Evolutionary conservation across 2,113 vertebrate species (phyloP), one percentile per base, ranked within the genome.

Genomic region (Dromaius novaehollandiae): DNA sequence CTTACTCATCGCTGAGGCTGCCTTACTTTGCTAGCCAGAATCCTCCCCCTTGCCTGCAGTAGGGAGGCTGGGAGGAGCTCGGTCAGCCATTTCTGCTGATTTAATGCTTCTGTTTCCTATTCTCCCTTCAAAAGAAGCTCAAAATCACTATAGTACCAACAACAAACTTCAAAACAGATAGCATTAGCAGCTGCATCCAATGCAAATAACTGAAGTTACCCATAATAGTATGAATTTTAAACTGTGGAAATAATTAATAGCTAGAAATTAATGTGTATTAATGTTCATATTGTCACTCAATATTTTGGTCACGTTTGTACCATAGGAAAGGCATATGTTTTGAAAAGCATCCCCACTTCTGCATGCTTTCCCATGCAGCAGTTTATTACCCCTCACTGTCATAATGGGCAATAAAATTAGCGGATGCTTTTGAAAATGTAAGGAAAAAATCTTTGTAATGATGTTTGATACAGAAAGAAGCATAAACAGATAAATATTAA

Each of bases 261-360:
- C 2, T 38, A 70, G 13, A 81, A 85, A 88, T 70, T 70, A 61
- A n/a, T 46, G 4, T 82, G 6, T 58, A 32, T 18, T 10, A 4
- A 14, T 42, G 7, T 46, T 86, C 11, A 56, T 21, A 19, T 32
- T 63, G 12, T 55, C 34, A 79, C 68, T 58, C 55, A 75, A 42
- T 36, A 68, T 5, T 78, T 78, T 46, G 17, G 8, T 76, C 24
- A 71, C 44, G 8, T 71, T 84, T 82, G 11, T 32, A 79, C 4
- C 2, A 13, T 25, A 88, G 56, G 0, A 55, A 68, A 82, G 6
- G 3, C 26, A 0, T 3, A 44, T 17, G 2, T 51, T 81, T 73
- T 58, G 51, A 40, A 40, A 81, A 70, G 6, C 20, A 48, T 74
- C 6, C 34, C 4, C 22, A 78, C 1, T 30, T 77, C n/a, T 58